Base-by-base conservation (phyloP, 1,140 invertebrate species). In the Drosophila nikananu region DNA sequence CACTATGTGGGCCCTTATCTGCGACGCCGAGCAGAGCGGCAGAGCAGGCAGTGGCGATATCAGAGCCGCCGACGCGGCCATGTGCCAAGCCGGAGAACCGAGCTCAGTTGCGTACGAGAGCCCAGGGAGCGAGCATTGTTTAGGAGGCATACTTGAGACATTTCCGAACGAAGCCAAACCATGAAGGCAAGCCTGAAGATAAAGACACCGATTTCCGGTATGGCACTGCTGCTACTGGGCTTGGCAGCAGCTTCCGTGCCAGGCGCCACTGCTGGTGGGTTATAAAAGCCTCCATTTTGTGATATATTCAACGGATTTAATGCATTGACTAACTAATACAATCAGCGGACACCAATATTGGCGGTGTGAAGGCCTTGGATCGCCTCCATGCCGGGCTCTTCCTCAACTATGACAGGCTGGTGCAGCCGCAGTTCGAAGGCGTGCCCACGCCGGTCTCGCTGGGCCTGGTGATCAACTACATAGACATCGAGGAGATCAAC, bases 391-490 rank as follows among this genome's bases (percentile, higher is more conserved):
- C 94, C 55, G 94, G 95, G 82, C 83, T 96, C 2, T 93, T 96
- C 15, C 81, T 94, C 10, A 95, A 94, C 57, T 96, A 96, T 80
- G 95, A 96, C 84, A 95, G 95, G 92, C 94, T 95, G 77, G 93
- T 94, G 3, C 94, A 95, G 72, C 95, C 95, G 4, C 84, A 94
- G 1, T 93, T 95, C 72, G 94, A 95, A 68, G 94, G 93, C 62
- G 94, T 94, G 46, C 87, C 93, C 3, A 95, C 95, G 0, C 93
- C 91, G 12, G 94, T 96, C 9, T 91, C 81, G 8, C 83, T 96
- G 30, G 94, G 93, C 13, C 72, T 96, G 13, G 91, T 91, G 15
- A 89, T 96, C 7, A 93, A 94, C 72, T 94, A 96, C 77, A 89
- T 95, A 12, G 95, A 96, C 75, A 93, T 92, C 49, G 90, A 92